phyloP scores from a whole-genome alignment of 1,140 invertebrate species.

The Eufriesea mexicana region DNA sequence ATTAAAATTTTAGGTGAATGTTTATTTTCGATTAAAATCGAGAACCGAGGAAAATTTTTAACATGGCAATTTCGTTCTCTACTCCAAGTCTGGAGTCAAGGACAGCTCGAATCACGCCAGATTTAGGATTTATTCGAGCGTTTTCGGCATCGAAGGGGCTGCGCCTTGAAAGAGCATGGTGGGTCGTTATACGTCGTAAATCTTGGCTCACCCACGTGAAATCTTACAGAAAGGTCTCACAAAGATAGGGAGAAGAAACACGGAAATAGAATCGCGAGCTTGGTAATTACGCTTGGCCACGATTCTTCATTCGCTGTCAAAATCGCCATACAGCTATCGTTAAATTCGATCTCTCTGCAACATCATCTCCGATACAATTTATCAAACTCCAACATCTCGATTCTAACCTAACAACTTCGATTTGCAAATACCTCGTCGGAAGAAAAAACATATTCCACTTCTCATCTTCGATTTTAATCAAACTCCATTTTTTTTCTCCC shows the following conservation, averaged over 20 bases:
- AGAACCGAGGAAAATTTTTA: neutral
- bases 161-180: slow-evolving; percentile 7
- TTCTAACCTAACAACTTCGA: too few species aligned
- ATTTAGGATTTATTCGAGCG: slow-evolving; percentile 28
- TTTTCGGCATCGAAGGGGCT: slow-evolving; percentile 29
- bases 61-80: neutral
- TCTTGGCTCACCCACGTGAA: slow-evolving; percentile 34
- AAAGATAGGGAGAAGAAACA: neutral
- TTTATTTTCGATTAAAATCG: too few species aligned
- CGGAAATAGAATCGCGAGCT: slow-evolving; percentile 37
- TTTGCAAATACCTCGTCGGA: too few species aligned
- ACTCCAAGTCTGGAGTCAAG: neutral
- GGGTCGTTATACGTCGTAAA: slow-evolving; percentile 42
- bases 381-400: too few species aligned
- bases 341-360: neutral
- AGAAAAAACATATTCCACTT: too few species aligned
- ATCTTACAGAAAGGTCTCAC: slow-evolving; percentile 21
- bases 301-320: neutral
- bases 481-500: too few species aligned
- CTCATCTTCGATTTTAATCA: too few species aligned
- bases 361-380: too few species aligned
- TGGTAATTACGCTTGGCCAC: slow-evolving; percentile 11
- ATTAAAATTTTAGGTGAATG: too few species aligned
- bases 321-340: neutral
- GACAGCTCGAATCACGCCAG: slow-evolving; percentile 1